A percentile compares a stretch with the other conserved stretches of the same genome.
Evolutionary conservation across 1,140 invertebrate genomes (phyloP).

Genomic region (Colletes gigas): DNA sequence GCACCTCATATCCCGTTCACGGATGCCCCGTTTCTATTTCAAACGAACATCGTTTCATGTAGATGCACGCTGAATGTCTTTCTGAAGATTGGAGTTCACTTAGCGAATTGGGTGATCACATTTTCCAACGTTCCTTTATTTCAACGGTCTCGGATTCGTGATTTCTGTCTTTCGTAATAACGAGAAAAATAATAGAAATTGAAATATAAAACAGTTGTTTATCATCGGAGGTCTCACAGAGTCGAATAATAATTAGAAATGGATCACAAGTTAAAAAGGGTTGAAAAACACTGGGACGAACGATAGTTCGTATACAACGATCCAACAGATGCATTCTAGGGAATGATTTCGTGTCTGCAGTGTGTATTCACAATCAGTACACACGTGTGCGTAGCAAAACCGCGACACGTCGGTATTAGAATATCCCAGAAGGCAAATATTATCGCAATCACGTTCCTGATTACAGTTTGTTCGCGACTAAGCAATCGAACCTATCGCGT

Average conservation of each 20-base stretch:
- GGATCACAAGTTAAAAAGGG: no score
- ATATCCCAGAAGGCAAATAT: conserved; percentile 40
- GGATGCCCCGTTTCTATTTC: not conserved
- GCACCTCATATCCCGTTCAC: conserved; percentile 20
- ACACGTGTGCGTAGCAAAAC: conserved; percentile 1
- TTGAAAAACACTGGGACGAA: no score
- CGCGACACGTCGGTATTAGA: conserved; percentile 17
- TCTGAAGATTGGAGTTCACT: not conserved
- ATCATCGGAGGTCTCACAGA: no score
- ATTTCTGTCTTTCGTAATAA: no score
- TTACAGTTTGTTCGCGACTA: conserved; percentile 38
- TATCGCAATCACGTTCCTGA: conserved; percentile 41
- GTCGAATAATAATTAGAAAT: no score
- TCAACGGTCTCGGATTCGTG: no score
- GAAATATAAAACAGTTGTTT: no score
- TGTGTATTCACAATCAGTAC: not conserved
- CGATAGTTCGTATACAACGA: no score
- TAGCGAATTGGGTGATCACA: not conserved
- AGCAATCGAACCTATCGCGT: not conserved
- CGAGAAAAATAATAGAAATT: no score
- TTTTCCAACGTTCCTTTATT: no score
- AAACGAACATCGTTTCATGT: not conserved
- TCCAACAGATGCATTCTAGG: no score
- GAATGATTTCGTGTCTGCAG: not conserved
- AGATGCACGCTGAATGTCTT: no score